Base-by-base conservation (phyloP, 2,888 invertebrate genomes). In the Aricia artaxerxes region DNA sequence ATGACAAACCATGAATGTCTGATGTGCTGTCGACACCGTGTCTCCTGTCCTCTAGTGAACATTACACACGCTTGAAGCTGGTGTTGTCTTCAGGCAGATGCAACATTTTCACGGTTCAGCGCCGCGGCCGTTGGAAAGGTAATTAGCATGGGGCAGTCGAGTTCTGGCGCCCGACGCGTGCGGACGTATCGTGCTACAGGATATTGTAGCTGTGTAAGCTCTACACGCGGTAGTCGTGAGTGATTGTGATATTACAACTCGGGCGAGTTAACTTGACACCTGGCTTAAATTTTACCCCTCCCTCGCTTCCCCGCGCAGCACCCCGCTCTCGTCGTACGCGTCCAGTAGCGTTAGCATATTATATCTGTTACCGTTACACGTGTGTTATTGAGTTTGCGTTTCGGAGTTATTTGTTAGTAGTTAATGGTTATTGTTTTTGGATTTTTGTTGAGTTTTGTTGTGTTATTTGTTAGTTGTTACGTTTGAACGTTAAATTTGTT, bases 41-140 rank as follows among this genome's bases (percentile, higher is more conserved):
- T 64, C 31, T 64, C 64, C 1, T 11, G 31, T 64, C 24, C 11
- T 31, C 31, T 61, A 11, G 9, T 4, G 11, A 64, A 24, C 3
- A 61, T 5, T 4, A 60, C 60, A n/a, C 60, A 64, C 9, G 64
- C 9, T 11, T 4, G 31, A 38, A 69, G 69, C 35, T 69, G 35
- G 69, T 69, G 31, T 13, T 35, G 16, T 69, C 35, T 69, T 69
- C 69, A 69, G 69, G 69, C 69, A 69, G 69, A 69, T 69, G 69
- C 69, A 69, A 69, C 69, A 69, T 75, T 75, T 75, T 75, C 75
- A 75, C 75, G 49, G 44, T 44, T 75, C 75, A 75, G 75, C 49
- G 75, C 75, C 11, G 24, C 75, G 49, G 40, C 75, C 44, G 44
- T 75, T 75, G 75, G 75, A 49, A 75, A 75, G 49, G 75, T 69